Evolutionary conservation across 1,140 invertebrate species (phyloP), one percentile per base, ranked within the genome.

Genomic region (Hyposmocoma kahamanoa): DNA sequence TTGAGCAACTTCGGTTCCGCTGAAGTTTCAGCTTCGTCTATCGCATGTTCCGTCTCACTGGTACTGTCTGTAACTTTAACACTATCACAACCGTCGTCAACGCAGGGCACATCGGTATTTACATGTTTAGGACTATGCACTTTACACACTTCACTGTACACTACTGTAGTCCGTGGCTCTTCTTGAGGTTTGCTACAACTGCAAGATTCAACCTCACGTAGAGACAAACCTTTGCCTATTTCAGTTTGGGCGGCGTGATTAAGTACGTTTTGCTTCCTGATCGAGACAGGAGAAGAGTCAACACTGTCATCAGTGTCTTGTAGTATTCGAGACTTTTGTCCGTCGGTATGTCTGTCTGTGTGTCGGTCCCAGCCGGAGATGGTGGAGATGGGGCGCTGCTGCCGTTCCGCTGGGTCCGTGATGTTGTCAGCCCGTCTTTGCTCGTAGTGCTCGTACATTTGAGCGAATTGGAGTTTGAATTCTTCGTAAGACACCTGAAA

Each of bases 361-460:
- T n/a, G 77, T 48, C 95, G 91, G 73, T 97, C 95, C 95, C 95
- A 96, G 11, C 97, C 97, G 0, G 96, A 98, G 58, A 98, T 98
- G 4, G 97, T 98, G 72, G 96, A 97, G 43, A 98, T 97, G 20
- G 97, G 97, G 32, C 95, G 90, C 65, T 97, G 95, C 73, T 96
- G 95, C 28, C 96, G 87, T 44, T 97, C 88, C n/a, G 94, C 91
- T 0, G 96, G 96, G 87, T 98, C 97, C 0, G 96, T 96, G 44
- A 98, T 96, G 68, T 98, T 96, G 73, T 98, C 96, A 1, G 95
- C 94, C 30, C 96, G 89, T 55, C 97, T 93, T 48, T 96, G 90
- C 67, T 98, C 97, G 79, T 98, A 98, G 71, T 98, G 96, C 71
- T 97, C 96, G 82, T 99, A 98, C 95, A 98, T 97, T 87, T 97